Conservation (phyloP, 2,888 invertebrate genomes). For the Pristionchus arcanus region DNA sequence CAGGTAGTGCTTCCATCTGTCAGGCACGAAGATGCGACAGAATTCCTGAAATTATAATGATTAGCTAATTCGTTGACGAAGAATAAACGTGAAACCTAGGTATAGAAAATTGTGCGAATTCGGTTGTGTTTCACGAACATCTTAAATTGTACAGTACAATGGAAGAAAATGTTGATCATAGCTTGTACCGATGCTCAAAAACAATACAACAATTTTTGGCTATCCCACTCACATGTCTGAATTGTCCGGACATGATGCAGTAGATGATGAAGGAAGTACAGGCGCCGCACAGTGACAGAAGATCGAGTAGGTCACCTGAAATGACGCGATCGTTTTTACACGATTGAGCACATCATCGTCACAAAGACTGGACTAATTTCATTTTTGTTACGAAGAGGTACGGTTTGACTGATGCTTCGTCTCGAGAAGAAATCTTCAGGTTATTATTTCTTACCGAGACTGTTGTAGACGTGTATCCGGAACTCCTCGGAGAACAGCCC, state of each 20-base stretch:
- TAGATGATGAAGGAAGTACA: slow-evolving; percentile 82
- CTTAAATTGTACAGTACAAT: neutral
- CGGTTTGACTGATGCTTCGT: neutral
- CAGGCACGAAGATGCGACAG: slow-evolving; percentile 76
- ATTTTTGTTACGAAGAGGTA: too few species aligned
- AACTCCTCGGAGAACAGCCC: slow-evolving; percentile 78
- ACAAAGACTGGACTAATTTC: too few species aligned
- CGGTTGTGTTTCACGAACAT: neutral
- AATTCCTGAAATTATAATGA: slow-evolving; percentile 76
- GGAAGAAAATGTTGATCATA: too few species aligned
- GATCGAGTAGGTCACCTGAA: slow-evolving; percentile 79
- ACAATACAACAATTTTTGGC: too few species aligned
- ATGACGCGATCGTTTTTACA: neutral
- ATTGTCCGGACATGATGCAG: slow-evolving; percentile 82
- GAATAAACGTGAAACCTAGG: too few species aligned
- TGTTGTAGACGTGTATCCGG: slow-evolving; percentile 80
- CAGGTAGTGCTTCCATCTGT: slow-evolving; percentile 22
- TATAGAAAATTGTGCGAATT: neutral
- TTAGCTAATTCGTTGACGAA: too few species aligned
- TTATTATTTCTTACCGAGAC: slow-evolving; percentile 77
- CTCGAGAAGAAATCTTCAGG: too few species aligned
- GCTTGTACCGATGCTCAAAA: too few species aligned
- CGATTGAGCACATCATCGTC: too few species aligned
- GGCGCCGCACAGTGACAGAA: slow-evolving; percentile 81
- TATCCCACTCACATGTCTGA: slow-evolving; percentile 77